Percentiles rank a stretch among this genome's conserved stretches.
Conservation (phyloP, 2,888 invertebrate species). For the Lysandra coridon region DNA sequence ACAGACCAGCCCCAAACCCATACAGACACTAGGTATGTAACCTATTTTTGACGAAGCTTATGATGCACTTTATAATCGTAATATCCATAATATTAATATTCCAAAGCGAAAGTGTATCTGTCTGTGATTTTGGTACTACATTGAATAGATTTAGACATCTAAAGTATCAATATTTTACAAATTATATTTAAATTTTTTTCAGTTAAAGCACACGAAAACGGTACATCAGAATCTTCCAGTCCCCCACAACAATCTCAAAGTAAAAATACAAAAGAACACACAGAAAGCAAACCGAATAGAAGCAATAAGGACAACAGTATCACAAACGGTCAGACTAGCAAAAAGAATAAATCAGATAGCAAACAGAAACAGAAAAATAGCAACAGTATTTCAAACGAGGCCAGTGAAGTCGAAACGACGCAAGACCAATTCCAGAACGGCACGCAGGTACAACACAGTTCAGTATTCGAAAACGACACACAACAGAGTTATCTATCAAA, state of each 20-base stretch:
- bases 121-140: no score
- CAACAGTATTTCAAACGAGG: constrained; percentile 59
- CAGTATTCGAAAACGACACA: constrained; percentile 65
- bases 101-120: no score
- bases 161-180: neutral
- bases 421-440: constrained; percentile 45
- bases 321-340: constrained; percentile 68
- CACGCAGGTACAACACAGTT: constrained; percentile 45
- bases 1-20: constrained; percentile 68
- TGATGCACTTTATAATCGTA: no score
- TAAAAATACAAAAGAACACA: constrained; percentile 73
- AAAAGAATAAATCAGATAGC: constrained; percentile 70
- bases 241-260: constrained; percentile 74
- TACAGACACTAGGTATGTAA: constrained; percentile 53
- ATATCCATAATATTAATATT: no score
- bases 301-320: constrained; percentile 70
- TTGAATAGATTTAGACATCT: no score
- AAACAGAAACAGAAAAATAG: constrained; percentile 78
- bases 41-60: no score
- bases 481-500: constrained; percentile 61
- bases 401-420: constrained; percentile 52
- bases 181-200: constrained; percentile 41
- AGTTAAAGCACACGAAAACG: constrained; percentile 78
- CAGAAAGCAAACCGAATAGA: constrained; percentile 62
- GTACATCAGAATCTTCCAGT: constrained; percentile 76